A percentile compares a stretch with the other conserved stretches of the same genome.
These are phyloP conservation scores for Meteorus colon DNA, from an alignment of 2,888 invertebrate genomes.

Conservation along the genomic window DNA sequence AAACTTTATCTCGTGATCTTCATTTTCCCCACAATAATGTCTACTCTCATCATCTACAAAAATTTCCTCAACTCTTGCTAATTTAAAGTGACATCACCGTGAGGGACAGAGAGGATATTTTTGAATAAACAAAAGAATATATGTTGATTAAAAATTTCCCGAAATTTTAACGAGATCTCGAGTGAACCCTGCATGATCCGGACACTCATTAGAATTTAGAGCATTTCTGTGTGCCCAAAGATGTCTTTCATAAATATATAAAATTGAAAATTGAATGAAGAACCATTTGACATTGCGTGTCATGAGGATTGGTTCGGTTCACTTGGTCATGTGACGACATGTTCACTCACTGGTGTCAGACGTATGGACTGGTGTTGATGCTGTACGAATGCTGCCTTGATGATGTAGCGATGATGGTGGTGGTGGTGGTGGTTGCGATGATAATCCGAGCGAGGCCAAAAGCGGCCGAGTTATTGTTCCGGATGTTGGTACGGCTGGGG, in stretches of 20 bases:
- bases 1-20: background rate
- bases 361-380: conserved; percentile 63
- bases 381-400: conserved; percentile 36
- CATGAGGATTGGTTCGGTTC: conserved; percentile 1
- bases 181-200: conserved; percentile 70
- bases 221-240: background rate
- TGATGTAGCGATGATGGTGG: conserved; percentile 47
- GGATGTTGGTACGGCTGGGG: conserved; percentile 75
- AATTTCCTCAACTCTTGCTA: background rate
- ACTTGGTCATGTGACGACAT: background rate
- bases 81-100: background rate
- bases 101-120: background rate
- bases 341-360: conserved; percentile 72
- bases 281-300: background rate
- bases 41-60: background rate
- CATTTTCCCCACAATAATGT: background rate
- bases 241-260: background rate
- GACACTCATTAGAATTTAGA: conserved; percentile 42
- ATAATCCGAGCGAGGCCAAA: conserved; percentile 67
- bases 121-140: background rate
- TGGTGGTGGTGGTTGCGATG: conserved; percentile 58
- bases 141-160: background rate
- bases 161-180: conserved; percentile 41
- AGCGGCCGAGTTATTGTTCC: conserved; percentile 71
- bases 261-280: background rate